Conservation (phyloP, 2,113 vertebrate genomes). For the Noctilio leporinus region DNA sequence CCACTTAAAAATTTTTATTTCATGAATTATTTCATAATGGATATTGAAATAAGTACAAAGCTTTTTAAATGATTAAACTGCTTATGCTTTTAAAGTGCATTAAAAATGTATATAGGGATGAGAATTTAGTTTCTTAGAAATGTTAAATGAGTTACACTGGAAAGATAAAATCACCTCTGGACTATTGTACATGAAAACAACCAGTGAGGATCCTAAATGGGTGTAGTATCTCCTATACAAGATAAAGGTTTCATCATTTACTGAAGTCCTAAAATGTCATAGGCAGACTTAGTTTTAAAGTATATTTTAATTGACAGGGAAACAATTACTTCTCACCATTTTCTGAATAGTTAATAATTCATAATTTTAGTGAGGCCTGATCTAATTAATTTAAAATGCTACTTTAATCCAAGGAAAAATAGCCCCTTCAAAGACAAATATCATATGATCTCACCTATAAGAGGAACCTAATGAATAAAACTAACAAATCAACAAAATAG, state of each 20-base stretch:
- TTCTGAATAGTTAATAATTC: background rate
- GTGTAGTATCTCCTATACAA: background rate
- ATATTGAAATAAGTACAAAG: background rate
- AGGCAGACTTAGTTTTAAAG: background rate
- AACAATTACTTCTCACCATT: background rate
- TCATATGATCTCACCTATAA: too few relatives aligned
- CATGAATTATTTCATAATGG: background rate
- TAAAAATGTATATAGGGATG: background rate
- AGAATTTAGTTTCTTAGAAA: background rate
- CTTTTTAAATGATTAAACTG: conserved; percentile 8
- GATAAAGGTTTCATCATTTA: background rate
- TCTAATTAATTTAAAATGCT: background rate
- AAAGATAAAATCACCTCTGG: background rate
- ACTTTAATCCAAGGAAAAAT: background rate
- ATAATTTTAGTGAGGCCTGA: background rate
- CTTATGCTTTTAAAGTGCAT: background rate
- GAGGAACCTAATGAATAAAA: too few relatives aligned
- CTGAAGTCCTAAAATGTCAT: background rate
- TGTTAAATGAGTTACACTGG: background rate
- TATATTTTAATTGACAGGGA: background rate
- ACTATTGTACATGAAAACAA: background rate
- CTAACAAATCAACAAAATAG: too few relatives aligned
- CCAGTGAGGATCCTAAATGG: background rate
- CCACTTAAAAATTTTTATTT: background rate
- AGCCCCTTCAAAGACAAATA: too few relatives aligned